Conservation (phyloP, 2,888 invertebrate species). For the Polietes domitor region DNA sequence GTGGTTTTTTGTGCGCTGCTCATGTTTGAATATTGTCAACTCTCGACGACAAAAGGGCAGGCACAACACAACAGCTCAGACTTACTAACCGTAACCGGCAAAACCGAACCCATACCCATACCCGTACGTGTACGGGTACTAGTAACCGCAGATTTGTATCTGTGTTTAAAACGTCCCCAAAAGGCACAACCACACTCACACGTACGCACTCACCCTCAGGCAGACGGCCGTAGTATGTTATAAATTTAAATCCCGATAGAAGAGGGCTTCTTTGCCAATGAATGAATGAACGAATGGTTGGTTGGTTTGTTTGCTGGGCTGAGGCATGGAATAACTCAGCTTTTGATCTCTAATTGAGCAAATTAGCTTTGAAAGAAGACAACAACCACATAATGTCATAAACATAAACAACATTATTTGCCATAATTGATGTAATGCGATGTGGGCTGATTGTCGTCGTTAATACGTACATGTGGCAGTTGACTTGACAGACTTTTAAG, state of each 20-base stretch:
- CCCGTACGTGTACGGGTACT: not conserved
- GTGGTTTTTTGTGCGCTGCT: constrained; percentile 72
- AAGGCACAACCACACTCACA: not conserved
- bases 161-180: not conserved
- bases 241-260: constrained; percentile 14
- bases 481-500: not conserved
- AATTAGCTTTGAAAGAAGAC: constrained; percentile 63
- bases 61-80: constrained; percentile 34
- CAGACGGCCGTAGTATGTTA: not conserved
- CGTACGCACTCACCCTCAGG: not conserved
- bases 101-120: too few species aligned
- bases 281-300: not conserved
- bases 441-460: not conserved
- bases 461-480: too few species aligned
- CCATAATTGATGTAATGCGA: constrained; percentile 49
- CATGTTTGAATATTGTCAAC: constrained; percentile 75
- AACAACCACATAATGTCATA: constrained; percentile 42
- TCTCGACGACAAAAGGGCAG: constrained; percentile 71
- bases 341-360: constrained; percentile 67
- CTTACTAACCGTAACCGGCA: constrained; percentile 8
- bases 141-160: constrained; percentile 28
- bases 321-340: constrained; percentile 17
- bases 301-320: too few species aligned
- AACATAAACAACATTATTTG: constrained; percentile 47
- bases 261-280: not conserved